phyloP scores from a whole-genome alignment of 2,888 invertebrate species.

The Athripsodes cinereus region DNA sequence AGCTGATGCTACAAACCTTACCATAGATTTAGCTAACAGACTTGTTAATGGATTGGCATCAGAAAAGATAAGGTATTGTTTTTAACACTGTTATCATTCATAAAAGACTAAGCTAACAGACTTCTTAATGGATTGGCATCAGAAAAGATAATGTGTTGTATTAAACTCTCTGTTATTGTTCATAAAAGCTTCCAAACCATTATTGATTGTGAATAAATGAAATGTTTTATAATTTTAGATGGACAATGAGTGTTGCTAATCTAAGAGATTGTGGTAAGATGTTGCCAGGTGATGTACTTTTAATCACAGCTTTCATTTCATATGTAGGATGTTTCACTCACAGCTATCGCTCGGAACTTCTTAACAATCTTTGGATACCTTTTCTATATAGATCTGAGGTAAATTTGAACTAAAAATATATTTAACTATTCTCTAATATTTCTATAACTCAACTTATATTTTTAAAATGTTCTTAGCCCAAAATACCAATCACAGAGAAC shows the following conservation, averaged over 20 bases:
- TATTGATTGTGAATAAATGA: too few relatives aligned
- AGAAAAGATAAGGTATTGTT: slow-evolving; percentile 68
- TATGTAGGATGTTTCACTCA: slow-evolving; percentile 93
- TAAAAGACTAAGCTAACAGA: slow-evolving; percentile 87
- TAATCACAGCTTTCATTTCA: slow-evolving; percentile 89
- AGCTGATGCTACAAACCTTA: slow-evolving; percentile 83
- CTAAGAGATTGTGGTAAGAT: slow-evolving; percentile 67
- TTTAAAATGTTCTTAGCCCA: slow-evolving; percentile 42
- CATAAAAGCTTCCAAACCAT: too few relatives aligned
- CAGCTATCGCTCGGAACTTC: slow-evolving; percentile 70
- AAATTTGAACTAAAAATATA: slow-evolving; percentile 29
- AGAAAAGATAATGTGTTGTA: slow-evolving; percentile 71
- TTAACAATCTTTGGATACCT: slow-evolving; percentile 76
- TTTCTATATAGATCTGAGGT: slow-evolving; percentile 62
- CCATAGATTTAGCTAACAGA: slow-evolving; percentile 87
- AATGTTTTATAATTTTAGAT: too few relatives aligned
- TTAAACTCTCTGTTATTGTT: too few relatives aligned
- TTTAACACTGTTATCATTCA: too few relatives aligned
- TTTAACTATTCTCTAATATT: neutral
- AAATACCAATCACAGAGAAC: slow-evolving; percentile 72
- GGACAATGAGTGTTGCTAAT: slow-evolving; percentile 48
- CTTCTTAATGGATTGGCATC: slow-evolving; percentile 89
- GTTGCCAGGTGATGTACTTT: slow-evolving; percentile 82
- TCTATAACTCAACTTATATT: neutral
- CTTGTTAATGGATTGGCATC: slow-evolving; percentile 89